Evolutionary conservation across 2,797 vertebrate species (phyloP), one percentile per base, ranked within the genome.

Genomic region (Gymnoscopelus braueri): DNA sequence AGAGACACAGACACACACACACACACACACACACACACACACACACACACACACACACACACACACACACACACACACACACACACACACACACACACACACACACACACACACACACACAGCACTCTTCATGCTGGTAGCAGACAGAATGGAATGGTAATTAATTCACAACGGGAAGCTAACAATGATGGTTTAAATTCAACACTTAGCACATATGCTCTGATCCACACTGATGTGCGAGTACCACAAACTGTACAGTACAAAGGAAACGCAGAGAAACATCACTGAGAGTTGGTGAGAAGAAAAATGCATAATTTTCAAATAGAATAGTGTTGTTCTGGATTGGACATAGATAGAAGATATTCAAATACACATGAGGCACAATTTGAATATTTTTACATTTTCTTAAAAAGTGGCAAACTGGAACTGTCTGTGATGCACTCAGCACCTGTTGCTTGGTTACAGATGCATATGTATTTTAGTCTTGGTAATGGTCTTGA

Each of bases 361-460:
- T 70, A 64, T 57, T 52, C 0, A 63, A 75, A 73, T 11, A 53
- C n/a, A 47, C 64, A 50, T 65, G 70, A 68, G 55, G 57, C 14
- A 63, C 59, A 35, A 63, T 78, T 68, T 70, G 1, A 55, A 71
- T 14, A 55, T 71, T 74, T 78, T 71, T 62, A 64, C 74, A 74
- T 79, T 23, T 23, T 69, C 62, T 65, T 71, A 56, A 78, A 78
- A 74, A 60, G 44, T 62, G n/a, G 75, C 47, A 68, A 53, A 72
- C 63, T 58, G 73, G 54, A 70, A 60, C 72, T 78, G 57, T 55
- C 72, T 78, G 57, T 55, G 74, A 75, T 52, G 66, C 72, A 70
- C 71, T 74, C 58, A 63, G 57, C 15, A 87, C 76, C 69, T 90
- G 89, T 90, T 90, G 89, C 89, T 83, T 87, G 64, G 89, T 87